Evolutionary conservation across 2,113 vertebrate genomes (phyloP).

Genomic region (Calonectris borealis): DNA sequence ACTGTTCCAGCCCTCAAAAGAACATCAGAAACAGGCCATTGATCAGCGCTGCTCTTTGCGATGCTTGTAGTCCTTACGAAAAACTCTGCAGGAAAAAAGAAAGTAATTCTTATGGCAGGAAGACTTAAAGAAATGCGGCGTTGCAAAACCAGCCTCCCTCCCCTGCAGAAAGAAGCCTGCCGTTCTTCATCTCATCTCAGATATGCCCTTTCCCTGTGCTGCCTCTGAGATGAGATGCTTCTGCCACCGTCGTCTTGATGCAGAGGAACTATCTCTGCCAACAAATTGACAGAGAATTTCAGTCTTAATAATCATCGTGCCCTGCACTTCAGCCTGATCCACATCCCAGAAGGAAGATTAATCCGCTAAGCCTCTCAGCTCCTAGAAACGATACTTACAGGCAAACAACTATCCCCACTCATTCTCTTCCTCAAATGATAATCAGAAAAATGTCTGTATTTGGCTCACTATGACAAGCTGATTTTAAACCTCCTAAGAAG

Average conservation of each 20-base stretch:
- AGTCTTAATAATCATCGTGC: slow-evolving; percentile 68
- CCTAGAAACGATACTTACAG: slow-evolving; percentile 59
- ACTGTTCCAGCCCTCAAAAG: not conserved
- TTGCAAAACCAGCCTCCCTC: not conserved
- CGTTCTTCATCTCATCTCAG: not conserved
- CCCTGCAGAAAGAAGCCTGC: not conserved
- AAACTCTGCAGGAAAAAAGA: not conserved
- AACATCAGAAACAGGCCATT: not conserved
- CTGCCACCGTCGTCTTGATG: not conserved
- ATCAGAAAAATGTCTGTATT: slow-evolving; percentile 60
- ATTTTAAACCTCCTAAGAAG: slow-evolving; percentile 36
- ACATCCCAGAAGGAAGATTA: slow-evolving; percentile 66
- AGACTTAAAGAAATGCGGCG: not conserved
- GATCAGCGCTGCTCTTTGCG: not conserved
- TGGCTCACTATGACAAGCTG: slow-evolving; percentile 52
- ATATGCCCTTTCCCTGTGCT: not conserved
- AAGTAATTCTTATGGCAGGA: not conserved
- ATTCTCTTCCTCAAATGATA: slow-evolving; percentile 45
- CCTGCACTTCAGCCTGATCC: slow-evolving; percentile 64
- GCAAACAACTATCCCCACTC: slow-evolving; percentile 58
- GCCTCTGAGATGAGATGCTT: not conserved
- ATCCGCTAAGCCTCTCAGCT: slow-evolving; percentile 66
- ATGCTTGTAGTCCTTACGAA: not conserved
- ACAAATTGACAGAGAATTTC: slow-evolving; percentile 66
- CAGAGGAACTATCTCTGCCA: slow-evolving; percentile 57